A percentile compares a stretch with the other conserved stretches of the same genome.
Evolutionary conservation across 2,888 invertebrate genomes (phyloP).

Genomic region (Mesorhabditis sp.): DNA sequence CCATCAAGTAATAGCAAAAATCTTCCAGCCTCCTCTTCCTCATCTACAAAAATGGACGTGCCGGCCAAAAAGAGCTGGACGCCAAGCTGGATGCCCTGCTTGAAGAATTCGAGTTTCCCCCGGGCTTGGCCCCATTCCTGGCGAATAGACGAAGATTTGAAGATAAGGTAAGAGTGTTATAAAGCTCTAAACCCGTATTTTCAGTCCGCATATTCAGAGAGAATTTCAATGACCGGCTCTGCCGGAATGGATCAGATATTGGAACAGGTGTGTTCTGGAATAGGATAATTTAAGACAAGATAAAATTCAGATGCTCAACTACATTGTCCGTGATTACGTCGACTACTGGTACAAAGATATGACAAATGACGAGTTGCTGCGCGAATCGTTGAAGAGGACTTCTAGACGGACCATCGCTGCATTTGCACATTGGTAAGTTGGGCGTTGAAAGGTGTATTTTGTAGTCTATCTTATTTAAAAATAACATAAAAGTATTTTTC

Average conservation of each 20-base stretch:
- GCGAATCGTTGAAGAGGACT: slow-evolving; percentile 43
- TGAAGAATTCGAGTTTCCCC: slow-evolving; percentile 18
- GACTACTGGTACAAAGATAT: slow-evolving; percentile 53
- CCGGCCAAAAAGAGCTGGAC: slow-evolving; percentile 18
- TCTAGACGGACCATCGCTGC: slow-evolving; percentile 44
- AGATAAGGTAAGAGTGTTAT: slow-evolving; percentile 16
- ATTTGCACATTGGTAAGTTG: slow-evolving; percentile 40
- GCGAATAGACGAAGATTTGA: slow-evolving; percentile 22
- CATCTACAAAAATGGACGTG: slow-evolving; percentile 25
- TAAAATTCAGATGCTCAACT: slow-evolving; percentile 38
- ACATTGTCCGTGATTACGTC: slow-evolving; percentile 52
- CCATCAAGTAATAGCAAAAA: not conserved
- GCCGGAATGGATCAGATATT: slow-evolving; percentile 33
- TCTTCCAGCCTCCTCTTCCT: slow-evolving; percentile 19
- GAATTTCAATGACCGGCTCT: slow-evolving; percentile 37
- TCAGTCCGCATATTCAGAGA: slow-evolving; percentile 20
- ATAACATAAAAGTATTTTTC: not conserved
- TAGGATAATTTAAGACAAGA: not conserved
- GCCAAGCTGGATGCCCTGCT: slow-evolving; percentile 18
- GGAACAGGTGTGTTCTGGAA: slow-evolving; percentile 29
- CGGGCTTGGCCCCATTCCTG: slow-evolving; percentile 34
- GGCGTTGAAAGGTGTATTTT: not conserved
- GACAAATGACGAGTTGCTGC: slow-evolving; percentile 43
- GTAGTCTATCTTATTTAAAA: not conserved
- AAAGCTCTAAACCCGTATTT: not conserved